Evolutionary conservation across 2,797 vertebrate species (phyloP).

Genomic region (Hippocampus kuda): DNA sequence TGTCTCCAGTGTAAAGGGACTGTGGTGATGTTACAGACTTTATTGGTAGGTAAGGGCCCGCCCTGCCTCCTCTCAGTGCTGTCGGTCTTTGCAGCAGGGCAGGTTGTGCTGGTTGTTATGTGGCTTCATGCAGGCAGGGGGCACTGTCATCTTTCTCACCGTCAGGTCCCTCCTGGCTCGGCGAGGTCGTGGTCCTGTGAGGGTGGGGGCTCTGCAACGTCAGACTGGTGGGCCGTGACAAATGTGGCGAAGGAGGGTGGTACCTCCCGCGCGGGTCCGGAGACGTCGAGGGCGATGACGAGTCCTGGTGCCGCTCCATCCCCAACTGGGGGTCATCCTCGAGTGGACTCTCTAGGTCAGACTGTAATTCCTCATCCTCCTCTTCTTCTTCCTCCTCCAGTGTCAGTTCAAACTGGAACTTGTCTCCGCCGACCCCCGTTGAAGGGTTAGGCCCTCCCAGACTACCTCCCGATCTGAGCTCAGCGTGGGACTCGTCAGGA

Average conservation of each 20-base stretch:
- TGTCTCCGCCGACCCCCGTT: constrained; percentile 52
- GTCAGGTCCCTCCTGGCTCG: constrained; percentile 44
- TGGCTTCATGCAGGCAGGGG: constrained; percentile 60
- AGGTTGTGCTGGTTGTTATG: constrained; percentile 60
- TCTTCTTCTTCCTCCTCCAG: constrained; percentile 76
- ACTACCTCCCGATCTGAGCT: constrained; percentile 27
- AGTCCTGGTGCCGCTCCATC: constrained; percentile 40
- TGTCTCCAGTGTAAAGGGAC: constrained; percentile 68
- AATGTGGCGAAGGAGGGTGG: constrained; percentile 46
- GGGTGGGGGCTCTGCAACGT: constrained; percentile 40
- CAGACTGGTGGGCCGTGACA: constrained; percentile 27
- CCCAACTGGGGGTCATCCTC: constrained; percentile 60
- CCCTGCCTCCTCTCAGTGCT: constrained; percentile 29
- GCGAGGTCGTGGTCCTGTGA: constrained; percentile 42
- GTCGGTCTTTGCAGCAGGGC: constrained; percentile 40
- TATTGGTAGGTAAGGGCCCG: constrained; percentile 33
- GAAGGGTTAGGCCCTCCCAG: constrained; percentile 20
- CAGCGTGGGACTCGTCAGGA: constrained; percentile 46
- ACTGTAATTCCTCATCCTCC: constrained; percentile 56
- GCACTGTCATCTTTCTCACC: constrained; percentile 54
- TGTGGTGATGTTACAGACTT: constrained; percentile 62
- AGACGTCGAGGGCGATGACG: constrained; percentile 43
- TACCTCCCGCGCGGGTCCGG: constrained; percentile 46
- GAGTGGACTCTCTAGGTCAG: constrained; percentile 63
- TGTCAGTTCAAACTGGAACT: constrained; percentile 82